Percentiles rank a stretch among this genome's conserved stretches.
Evolutionary conservation across 2,113 vertebrate species (phyloP).

Genomic region (Leptosomus discolor): DNA sequence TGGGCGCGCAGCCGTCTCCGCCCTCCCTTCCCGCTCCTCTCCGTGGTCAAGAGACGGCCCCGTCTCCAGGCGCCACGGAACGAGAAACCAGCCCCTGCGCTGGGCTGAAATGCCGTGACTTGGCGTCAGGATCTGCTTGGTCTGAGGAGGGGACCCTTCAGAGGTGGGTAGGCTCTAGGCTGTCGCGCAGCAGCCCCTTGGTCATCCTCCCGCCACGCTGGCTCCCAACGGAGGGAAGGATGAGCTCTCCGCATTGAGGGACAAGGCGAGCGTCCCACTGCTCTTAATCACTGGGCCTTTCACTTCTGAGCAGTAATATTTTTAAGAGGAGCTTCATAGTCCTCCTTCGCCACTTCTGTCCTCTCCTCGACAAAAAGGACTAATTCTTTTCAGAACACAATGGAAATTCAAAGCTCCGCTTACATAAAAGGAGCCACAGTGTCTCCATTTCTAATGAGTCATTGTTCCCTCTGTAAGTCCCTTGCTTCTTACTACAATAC

Average conservation of each 20-base stretch:
- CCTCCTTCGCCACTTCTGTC: neutral
- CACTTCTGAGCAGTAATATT: neutral
- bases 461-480: slow-evolving; percentile 38
- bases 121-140: neutral
- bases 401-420: slow-evolving; percentile 44
- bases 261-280: neutral
- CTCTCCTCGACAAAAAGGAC: neutral
- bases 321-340: neutral
- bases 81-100: neutral
- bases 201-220: accelerated
- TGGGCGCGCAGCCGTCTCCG: accelerated
- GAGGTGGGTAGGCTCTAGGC: neutral
- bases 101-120: neutral
- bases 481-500: slow-evolving; percentile 18
- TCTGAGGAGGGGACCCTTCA: neutral
- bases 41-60: neutral
- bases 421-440: slow-evolving; percentile 14
- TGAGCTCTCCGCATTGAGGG: neutral
- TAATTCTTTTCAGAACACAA: slow-evolving; percentile 51
- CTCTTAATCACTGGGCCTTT: neutral
- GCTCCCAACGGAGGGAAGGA: neutral
- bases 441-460: slow-evolving; percentile 62
- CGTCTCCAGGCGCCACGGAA: accelerated
- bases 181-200: neutral
- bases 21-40: neutral